phyloP scores from a whole-genome alignment of 2,888 invertebrate genomes.

The Panopea generosa region DNA sequence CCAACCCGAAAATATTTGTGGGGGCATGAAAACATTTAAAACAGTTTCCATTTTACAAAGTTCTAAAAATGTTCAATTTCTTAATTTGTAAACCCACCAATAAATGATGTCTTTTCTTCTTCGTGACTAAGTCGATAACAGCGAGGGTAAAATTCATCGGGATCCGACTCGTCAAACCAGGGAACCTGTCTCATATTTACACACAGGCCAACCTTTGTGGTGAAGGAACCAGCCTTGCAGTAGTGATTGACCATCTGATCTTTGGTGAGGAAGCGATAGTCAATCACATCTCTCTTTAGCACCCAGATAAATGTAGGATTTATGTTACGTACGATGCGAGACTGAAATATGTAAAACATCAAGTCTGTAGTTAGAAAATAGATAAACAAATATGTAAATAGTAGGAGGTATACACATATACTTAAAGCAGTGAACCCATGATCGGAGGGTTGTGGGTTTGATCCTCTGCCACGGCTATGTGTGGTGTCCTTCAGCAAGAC shows the following conservation, averaged over 20 bases:
- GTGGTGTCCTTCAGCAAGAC: too few species aligned
- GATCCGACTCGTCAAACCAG: constrained; percentile 86
- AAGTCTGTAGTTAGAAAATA: too few species aligned
- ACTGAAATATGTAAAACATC: constrained; percentile 72
- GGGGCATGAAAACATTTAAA: too few species aligned
- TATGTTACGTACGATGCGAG: constrained; percentile 83
- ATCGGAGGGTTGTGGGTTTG: too few species aligned
- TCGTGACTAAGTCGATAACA: constrained; percentile 90
- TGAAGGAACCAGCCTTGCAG: constrained; percentile 92
- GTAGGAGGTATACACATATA: not conserved
- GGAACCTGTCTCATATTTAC: constrained; percentile 81
- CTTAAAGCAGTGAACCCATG: too few species aligned
- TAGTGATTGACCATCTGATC: constrained; percentile 92
- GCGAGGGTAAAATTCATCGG: constrained; percentile 93
- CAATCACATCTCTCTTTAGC: constrained; percentile 92
- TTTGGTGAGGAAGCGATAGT: constrained; percentile 89
- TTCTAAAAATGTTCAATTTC: too few species aligned
- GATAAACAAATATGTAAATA: not conserved
- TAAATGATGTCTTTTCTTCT: constrained; percentile 81
- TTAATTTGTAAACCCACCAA: constrained; percentile 78
- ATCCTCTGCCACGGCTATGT: too few species aligned
- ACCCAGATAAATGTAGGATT: constrained; percentile 95
- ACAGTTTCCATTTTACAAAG: too few species aligned
- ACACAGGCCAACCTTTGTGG: constrained; percentile 90
- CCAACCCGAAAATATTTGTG: too few species aligned